phyloP scores from a whole-genome alignment of 2,113 vertebrate species.

The Heterochromis multidens region DNA sequence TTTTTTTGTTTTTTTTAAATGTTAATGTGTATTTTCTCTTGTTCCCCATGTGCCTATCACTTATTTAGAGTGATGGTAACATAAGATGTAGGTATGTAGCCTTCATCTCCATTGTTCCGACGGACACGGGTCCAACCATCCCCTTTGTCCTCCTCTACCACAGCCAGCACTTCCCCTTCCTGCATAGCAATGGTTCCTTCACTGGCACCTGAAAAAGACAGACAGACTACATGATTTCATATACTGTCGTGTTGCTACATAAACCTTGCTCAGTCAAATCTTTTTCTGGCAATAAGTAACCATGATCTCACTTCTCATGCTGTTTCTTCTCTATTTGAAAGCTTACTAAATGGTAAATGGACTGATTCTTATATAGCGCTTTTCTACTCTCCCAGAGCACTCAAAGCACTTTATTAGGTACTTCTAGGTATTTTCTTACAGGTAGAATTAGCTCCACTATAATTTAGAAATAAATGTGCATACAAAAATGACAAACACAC shows the following conservation, averaged over 20 bases:
- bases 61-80: constrained; percentile 78
- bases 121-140: constrained; percentile 89
- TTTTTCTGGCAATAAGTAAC: neutral
- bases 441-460: neutral
- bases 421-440: too few relatives aligned
- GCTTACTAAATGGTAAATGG: neutral
- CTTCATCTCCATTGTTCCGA: constrained; percentile 83
- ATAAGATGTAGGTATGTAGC: constrained; percentile 90
- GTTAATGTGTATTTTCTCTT: neutral
- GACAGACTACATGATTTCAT: neutral
- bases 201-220: constrained; percentile 78
- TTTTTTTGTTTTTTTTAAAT: neutral
- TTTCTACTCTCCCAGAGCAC: too few relatives aligned
- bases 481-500: neutral
- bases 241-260: neutral
- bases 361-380: too few relatives aligned
- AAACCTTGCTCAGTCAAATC: neutral
- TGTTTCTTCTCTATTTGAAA: neutral
- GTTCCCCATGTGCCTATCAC: constrained; percentile 37
- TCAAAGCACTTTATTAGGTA: too few relatives aligned
- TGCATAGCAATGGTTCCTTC: constrained; percentile 89
- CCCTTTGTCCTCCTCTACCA: constrained; percentile 89
- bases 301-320: neutral
- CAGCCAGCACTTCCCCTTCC: constrained; percentile 83
- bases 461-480: neutral